Evolutionary conservation across 2,888 invertebrate genomes (phyloP), one percentile per base, ranked within the genome.

Genomic region (Pseudeuparius sepicola): DNA sequence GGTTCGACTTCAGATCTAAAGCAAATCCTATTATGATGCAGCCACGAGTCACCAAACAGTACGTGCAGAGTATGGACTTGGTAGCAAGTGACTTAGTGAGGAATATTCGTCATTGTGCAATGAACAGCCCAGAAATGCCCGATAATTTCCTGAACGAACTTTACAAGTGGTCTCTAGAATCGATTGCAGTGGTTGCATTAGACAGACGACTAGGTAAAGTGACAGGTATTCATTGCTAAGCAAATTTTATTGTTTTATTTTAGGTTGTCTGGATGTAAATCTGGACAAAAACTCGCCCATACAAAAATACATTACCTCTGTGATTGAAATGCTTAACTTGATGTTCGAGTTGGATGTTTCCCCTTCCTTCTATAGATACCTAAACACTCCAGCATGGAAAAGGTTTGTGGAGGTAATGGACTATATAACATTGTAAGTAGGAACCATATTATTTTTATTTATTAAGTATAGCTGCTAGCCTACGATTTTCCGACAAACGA

Each of bases 91-190:
- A 53, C 25, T 48, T 59, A 14, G 31, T 56, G 4, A 39, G 48
- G 7, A 46, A 45, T 20, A 48, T 53, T 5, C 36, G 40, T 33
- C 27, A 37, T 26, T 45, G 49, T 13, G 18, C 45, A 2, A 27
- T 20, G 7, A 33, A 36, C 23, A 28, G 39, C 24, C 34, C 43
- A 17, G 49, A 55, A 45, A 53, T 54, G 52, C 54, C 55, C 1
- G 44, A 33, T 2, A 44, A 74, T 47, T 70, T 77, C 30, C 53
- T 60, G 18, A 55, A 63, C 11, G 72, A 75, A 57, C 54, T 75
- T 12, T 67, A 67, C 17, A 73, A 71, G 52, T 79, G 75, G 73
- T 67, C 74, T 2, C 54, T 79, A 32, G 78, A 79, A 59, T 73
- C 70, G 1, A 61, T 24, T 2, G 56, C 57, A 4, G 49, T 57